A percentile compares a stretch with the other conserved stretches of the same genome.
Conservation (phyloP, 2,888 invertebrate genomes). For the Phanerotoma sp. region DNA sequence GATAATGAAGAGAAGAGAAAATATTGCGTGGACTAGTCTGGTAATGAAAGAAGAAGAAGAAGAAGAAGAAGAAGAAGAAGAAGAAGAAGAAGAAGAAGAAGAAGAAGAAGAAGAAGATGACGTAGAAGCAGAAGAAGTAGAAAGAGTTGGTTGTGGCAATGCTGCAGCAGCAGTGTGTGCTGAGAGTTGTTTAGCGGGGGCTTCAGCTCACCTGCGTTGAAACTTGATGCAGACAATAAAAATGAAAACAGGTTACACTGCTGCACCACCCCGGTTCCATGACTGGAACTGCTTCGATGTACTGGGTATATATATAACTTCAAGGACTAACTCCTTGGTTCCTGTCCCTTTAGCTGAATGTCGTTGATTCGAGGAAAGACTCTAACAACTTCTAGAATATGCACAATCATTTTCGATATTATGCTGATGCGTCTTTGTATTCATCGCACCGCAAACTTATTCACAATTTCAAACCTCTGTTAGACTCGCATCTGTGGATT, state of each 20-base stretch:
- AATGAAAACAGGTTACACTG: conserved; percentile 54
- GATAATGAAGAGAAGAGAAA: conserved; percentile 25
- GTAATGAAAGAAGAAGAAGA: not conserved
- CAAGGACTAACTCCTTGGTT: not conserved
- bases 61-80: no score
- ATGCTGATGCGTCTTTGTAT: no score
- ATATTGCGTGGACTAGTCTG: conserved; percentile 26
- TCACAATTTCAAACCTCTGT: no score
- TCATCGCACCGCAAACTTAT: no score
- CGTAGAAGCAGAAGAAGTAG: no score
- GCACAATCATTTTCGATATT: not conserved
- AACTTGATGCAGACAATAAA: conserved; percentile 54
- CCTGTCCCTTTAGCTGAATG: conserved; percentile 24
- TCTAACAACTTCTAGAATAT: conserved; percentile 10
- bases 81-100: no score
- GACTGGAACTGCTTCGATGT: conserved; percentile 5
- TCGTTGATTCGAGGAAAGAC: conserved; percentile 22
- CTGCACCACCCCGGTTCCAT: conserved; percentile 27
- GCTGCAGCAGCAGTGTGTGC: not conserved
- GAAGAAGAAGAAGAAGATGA: not conserved
- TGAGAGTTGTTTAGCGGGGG: conserved; percentile 30
- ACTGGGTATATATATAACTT: conserved; percentile 2
- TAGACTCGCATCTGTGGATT: no score
- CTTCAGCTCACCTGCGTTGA: conserved; percentile 53
- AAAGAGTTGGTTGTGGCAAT: not conserved